These are phyloP conservation scores for Gadopsis marmoratus DNA, from an alignment of 2,797 vertebrate species.

Conservation along the genomic window DNA sequence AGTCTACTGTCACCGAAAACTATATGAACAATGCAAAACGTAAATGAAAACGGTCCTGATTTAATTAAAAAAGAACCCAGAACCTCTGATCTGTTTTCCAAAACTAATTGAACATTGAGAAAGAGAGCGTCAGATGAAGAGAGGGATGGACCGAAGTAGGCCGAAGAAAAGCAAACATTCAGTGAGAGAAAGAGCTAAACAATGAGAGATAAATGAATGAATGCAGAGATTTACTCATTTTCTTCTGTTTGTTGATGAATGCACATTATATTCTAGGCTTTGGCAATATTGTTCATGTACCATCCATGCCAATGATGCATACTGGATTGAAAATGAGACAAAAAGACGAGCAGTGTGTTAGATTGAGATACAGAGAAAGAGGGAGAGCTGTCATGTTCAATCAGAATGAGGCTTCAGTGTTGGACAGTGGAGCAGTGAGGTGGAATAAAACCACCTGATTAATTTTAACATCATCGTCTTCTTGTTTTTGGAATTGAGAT, in stretches of 20 bases:
- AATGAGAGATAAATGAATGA: conserved; percentile 35
- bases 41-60: not conserved
- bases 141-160: not conserved
- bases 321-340: conserved; percentile 46
- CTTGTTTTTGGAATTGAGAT: conserved; percentile 34
- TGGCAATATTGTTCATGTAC: conserved; percentile 39
- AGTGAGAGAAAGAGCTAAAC: conserved; percentile 13
- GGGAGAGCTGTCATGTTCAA: conserved; percentile 39
- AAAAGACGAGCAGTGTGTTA: conserved; percentile 17
- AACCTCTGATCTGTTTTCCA: conserved; percentile 17
- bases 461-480: conserved; percentile 49
- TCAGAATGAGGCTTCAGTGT: conserved; percentile 40
- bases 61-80: conserved; percentile 15
- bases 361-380: conserved; percentile 22
- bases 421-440: conserved; percentile 41
- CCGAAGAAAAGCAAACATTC: conserved; percentile 25
- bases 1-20: conserved; percentile 1
- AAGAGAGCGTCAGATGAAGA: not conserved
- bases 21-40: not conserved
- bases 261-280: conserved; percentile 40
- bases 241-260: conserved; percentile 48
- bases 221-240: conserved; percentile 42
- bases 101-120: conserved; percentile 27
- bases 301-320: conserved; percentile 44
- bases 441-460: conserved; percentile 68